Evolutionary conservation across 2,888 invertebrate species (phyloP).

Genomic region (Epistrophe eligans): DNA sequence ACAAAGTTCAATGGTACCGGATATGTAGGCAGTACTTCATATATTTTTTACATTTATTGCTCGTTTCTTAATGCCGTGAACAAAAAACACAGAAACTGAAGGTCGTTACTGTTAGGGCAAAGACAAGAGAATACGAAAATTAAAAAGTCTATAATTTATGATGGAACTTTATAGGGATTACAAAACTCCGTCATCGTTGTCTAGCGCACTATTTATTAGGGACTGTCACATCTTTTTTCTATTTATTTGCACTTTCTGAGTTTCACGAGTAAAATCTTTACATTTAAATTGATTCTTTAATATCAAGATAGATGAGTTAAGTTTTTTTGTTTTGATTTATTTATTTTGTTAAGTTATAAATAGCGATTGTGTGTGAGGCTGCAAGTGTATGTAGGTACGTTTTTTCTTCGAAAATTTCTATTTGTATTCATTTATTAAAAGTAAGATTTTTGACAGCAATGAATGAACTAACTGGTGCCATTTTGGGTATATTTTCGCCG

Average conservation of each 20-base stretch:
- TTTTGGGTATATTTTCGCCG: slow-evolving; percentile 64
- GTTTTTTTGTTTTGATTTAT: slow-evolving; percentile 18
- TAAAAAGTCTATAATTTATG: slow-evolving; percentile 29
- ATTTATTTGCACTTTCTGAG: slow-evolving; percentile 18
- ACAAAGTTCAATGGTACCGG: slow-evolving; percentile 4
- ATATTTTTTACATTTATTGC: slow-evolving; percentile 13
- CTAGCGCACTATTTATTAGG: slow-evolving; percentile 37
- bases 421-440: slow-evolving; percentile 41
- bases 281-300: background rate
- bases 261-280: background rate
- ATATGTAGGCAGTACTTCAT: slow-evolving; percentile 5
- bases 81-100: slow-evolving; percentile 21
- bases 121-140: slow-evolving; percentile 8
- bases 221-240: slow-evolving; percentile 15
- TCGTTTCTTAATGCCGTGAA: background rate
- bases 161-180: slow-evolving; percentile 55
- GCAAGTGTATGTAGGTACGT: slow-evolving; percentile 33
- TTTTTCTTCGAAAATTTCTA: slow-evolving; percentile 32
- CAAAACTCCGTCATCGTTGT: slow-evolving; percentile 61
- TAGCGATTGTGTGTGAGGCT: slow-evolving; percentile 16
- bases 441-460: slow-evolving; percentile 62
- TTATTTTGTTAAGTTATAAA: background rate
- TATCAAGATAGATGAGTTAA: background rate
- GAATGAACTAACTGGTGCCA: slow-evolving; percentile 58
- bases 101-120: slow-evolving; percentile 20